Evolutionary conservation across 2,113 vertebrate species (phyloP).

Genomic region (Acrocephalus kingi): DNA sequence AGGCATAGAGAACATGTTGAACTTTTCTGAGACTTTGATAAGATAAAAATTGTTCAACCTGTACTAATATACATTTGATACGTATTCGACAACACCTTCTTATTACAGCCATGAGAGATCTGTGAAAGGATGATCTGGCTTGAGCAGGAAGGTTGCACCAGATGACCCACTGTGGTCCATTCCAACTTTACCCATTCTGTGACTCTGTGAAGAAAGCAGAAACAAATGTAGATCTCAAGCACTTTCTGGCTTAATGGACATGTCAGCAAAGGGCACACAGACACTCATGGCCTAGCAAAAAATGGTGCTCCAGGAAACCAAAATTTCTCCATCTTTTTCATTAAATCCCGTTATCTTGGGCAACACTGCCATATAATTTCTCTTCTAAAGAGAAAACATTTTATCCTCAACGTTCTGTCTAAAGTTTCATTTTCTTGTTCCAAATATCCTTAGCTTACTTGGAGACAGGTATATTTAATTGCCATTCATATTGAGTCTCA

Average conservation of each 20-base stretch:
- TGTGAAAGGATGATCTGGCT: neutral
- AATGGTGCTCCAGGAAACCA: neutral
- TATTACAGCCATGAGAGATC: neutral
- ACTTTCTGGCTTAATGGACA: neutral
- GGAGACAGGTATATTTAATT: neutral
- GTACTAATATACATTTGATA: neutral
- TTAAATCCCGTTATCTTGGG: neutral
- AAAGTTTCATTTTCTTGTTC: neutral
- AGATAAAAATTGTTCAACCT: neutral
- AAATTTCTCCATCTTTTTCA: neutral
- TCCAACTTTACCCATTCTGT: neutral
- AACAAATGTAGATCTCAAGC: neutral
- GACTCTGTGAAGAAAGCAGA: neutral
- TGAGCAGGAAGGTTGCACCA: neutral
- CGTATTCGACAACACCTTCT: neutral
- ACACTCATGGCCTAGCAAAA: neutral
- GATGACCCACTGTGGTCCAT: neutral
- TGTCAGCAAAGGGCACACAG: neutral
- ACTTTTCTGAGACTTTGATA: neutral
- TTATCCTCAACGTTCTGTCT: neutral
- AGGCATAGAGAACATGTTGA: neutral
- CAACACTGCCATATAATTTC: neutral
- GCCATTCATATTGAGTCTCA: neutral
- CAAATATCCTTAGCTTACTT: neutral
- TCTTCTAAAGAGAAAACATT: neutral